These are phyloP conservation scores for Gymnoscopelus microlampas DNA, from an alignment of 2,797 vertebrate species.

Conservation along the genomic window DNA sequence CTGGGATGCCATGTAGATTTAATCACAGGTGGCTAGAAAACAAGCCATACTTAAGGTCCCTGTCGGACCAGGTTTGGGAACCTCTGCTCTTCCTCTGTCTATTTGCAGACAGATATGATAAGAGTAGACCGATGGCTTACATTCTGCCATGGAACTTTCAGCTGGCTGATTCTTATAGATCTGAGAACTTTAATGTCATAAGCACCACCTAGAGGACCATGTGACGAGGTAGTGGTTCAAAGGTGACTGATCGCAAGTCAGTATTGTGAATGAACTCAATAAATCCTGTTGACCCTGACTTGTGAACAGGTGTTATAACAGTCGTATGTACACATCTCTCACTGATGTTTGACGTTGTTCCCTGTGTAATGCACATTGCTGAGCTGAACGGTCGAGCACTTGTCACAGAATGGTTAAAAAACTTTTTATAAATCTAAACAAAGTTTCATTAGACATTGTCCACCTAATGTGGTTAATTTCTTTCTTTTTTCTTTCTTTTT, in stretches of 20 bases:
- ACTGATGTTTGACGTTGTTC: background rate
- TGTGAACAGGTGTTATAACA: constrained; percentile 6
- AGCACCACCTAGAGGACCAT: background rate
- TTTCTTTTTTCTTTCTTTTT: background rate
- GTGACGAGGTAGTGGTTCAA: background rate
- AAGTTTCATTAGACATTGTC: background rate
- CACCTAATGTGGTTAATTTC: background rate
- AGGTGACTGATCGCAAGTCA: background rate
- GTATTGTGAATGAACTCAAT: background rate
- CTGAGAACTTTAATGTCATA: background rate
- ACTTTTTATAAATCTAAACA: background rate
- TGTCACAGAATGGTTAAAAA: background rate
- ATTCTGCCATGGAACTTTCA: background rate
- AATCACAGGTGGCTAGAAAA: constrained; percentile 24
- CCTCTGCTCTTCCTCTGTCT: background rate
- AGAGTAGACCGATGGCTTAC: background rate
- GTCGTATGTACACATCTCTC: constrained; percentile 6
- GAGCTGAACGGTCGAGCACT: background rate
- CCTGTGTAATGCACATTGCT: background rate
- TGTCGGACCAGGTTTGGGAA: background rate
- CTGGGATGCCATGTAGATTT: background rate
- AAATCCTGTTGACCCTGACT: constrained; percentile 1
- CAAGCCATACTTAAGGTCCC: background rate
- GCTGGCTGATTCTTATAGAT: background rate
- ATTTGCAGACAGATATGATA: background rate